Conservation (phyloP, 2,797 vertebrate species). For the Pterois miles region DNA sequence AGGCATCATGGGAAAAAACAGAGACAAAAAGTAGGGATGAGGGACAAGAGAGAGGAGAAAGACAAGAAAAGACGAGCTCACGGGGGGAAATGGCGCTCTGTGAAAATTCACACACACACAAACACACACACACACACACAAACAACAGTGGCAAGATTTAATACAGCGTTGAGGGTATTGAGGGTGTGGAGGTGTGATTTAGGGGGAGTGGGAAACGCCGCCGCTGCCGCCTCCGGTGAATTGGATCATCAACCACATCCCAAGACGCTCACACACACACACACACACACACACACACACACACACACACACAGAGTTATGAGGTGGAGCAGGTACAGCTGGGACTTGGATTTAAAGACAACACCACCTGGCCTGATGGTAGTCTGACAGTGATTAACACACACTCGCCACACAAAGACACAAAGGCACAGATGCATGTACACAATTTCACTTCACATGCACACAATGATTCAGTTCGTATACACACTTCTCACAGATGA, state of each 20-base stretch:
- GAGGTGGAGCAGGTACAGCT: constrained; percentile 75
- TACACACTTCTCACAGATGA: neutral
- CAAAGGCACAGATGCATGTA: constrained; percentile 47
- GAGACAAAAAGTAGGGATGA: constrained; percentile 26
- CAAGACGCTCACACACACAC: constrained; percentile 45
- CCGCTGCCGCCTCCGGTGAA: constrained; percentile 53
- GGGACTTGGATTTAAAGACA: constrained; percentile 73
- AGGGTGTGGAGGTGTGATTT: constrained; percentile 73
- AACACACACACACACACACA: constrained; percentile 36
- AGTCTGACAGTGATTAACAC: constrained; percentile 68
- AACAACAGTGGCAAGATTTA: constrained; percentile 76
- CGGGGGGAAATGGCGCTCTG: constrained; percentile 35
- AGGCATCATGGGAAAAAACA: constrained; percentile 51
- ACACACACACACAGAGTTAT: constrained; percentile 51
- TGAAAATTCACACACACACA: constrained; percentile 48
- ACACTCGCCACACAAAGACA: constrained; percentile 35
- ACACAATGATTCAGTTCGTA: constrained; percentile 15
- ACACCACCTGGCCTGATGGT: constrained; percentile 72
- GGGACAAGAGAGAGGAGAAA: constrained; percentile 16
- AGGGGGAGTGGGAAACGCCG: constrained; percentile 60
- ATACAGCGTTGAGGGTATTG: constrained; percentile 67
- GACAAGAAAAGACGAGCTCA: constrained; percentile 52
- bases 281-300: constrained; percentile 29
- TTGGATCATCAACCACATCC: constrained; percentile 78
- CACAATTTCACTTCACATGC: constrained; percentile 9